Evolutionary conservation across 2,113 vertebrate species (phyloP), one percentile per base, ranked within the genome.

Genomic region (Alaudala cheleensis): DNA sequence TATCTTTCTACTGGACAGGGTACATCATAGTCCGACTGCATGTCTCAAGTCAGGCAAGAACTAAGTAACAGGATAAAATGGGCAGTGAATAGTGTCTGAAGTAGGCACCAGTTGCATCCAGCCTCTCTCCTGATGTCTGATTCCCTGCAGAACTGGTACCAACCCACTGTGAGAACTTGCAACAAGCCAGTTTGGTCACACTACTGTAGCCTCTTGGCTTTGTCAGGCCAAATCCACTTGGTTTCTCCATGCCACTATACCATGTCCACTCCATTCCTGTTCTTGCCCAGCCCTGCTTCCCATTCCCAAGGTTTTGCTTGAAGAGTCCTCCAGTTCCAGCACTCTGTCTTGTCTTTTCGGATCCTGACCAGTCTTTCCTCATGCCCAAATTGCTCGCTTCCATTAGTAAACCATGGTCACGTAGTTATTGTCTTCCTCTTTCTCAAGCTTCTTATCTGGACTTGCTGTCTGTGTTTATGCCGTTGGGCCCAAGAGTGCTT

Each of bases 371-470:
- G 13, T 74, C 61, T 61, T 92, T 37, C 33, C 57, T 93, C 51
- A 40, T 8, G 22, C 34, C 60, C 39, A 66, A 78, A 56, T 40
- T 51, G 26, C 69, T 93, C 0, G 0, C 66, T 83, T 66, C 56
- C 51, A 34, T 88, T 62, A 81, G 47, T 60, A 81, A 92, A 62
- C 25, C 14, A 7, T 72, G 64, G 82, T 34, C 54, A 47, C 4
- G 4, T 29, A 73, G 80, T 47, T 4, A 1, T 51, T 39, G 22
- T 60, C 82, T 86, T 95, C 42, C 29, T 66, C 60, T 90, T 92
- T 95, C 74, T 83, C 82, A 93, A 37, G 67, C 10, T 94, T 21
- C 47, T 95, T 92, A 93, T 93, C 92, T 81, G 64, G 67, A 44
- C 42, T 66, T 81, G 24, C 60, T 74, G 56, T 92, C 71, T 73